A percentile compares a stretch with the other conserved stretches of the same genome.
Evolutionary conservation across 53 echinoderm and acorn worm species (phyloP).

Genomic region (Luidia sarsii): DNA sequence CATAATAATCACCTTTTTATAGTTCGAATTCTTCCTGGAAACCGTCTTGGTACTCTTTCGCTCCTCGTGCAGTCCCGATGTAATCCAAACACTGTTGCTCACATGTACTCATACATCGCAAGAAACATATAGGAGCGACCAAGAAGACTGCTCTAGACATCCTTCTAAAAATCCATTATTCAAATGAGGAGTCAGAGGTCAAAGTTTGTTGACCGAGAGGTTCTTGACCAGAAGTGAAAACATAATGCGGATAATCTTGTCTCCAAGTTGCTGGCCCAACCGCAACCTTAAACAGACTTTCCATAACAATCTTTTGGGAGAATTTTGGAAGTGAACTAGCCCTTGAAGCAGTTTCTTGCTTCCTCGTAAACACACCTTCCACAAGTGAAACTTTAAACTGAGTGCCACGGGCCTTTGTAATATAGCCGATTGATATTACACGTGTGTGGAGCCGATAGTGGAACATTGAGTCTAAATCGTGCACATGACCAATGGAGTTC

Average conservation of each 20-base stretch:
- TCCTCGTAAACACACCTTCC: conserved; percentile 17
- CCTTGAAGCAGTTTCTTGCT: conserved; percentile 25
- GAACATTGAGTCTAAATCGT: not conserved
- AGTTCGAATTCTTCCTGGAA: too few species aligned
- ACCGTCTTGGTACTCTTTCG: too few species aligned
- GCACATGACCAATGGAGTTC: too few species aligned
- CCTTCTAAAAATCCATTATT: conserved; percentile 1
- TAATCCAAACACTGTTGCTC: too few species aligned
- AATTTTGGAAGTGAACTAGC: not conserved
- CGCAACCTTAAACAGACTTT: conserved; percentile 41
- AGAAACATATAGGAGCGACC: too few species aligned
- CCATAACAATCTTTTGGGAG: conserved; percentile 22
- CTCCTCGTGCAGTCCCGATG: too few species aligned
- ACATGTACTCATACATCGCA: too few species aligned
- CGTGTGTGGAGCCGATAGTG: conserved; percentile 24
- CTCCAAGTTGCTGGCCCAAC: not conserved
- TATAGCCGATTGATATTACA: conserved; percentile 29
- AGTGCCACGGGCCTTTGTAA: conserved; percentile 32
- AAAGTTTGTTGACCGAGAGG: conserved; percentile 51
- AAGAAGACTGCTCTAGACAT: too few species aligned
- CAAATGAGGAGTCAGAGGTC: conserved; percentile 22
- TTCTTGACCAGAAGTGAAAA: conserved; percentile 25
- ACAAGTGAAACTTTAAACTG: conserved; percentile 13
- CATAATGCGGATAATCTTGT: not conserved
- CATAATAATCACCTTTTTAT: too few species aligned